phyloP scores from a whole-genome alignment of 1,140 invertebrate species.

The Wasmannia auropunctata region DNA sequence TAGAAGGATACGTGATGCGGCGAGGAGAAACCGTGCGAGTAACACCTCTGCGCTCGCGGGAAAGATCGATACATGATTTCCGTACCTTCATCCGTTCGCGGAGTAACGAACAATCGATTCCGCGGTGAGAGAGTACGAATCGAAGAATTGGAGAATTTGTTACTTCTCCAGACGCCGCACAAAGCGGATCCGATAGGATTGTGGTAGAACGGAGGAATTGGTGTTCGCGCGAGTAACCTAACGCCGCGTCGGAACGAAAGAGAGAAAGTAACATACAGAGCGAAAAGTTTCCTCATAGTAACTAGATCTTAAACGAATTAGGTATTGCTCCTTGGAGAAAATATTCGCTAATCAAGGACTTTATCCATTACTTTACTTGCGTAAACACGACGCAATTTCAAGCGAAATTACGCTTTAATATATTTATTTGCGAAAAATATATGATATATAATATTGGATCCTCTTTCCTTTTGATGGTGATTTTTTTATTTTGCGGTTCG shows the following conservation, averaged over 20 bases:
- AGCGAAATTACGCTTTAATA: background rate
- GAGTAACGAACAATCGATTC: slow-evolving; percentile 53
- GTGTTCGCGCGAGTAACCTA: slow-evolving; percentile 16
- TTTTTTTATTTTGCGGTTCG: background rate
- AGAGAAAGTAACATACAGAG: slow-evolving; percentile 1
- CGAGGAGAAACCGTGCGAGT: background rate
- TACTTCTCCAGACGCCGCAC: slow-evolving; percentile 40
- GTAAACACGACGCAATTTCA: background rate
- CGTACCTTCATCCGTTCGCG: slow-evolving; percentile 26
- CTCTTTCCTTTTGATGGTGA: background rate
- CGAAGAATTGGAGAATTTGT: slow-evolving; percentile 52
- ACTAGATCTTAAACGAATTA: slow-evolving; percentile 7
- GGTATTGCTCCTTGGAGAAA: slow-evolving; percentile 11
- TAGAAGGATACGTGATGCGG: background rate
- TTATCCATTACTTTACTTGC: background rate
- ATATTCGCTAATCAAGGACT: background rate
- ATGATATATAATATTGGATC: background rate
- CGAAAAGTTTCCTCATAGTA: background rate
- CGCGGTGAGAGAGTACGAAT: slow-evolving; percentile 7
- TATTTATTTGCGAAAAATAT: background rate
- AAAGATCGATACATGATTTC: slow-evolving; percentile 51
- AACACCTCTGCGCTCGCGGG: background rate
- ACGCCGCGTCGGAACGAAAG: slow-evolving; percentile 2
- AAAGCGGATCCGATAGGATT: slow-evolving; percentile 45
- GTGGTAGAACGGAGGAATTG: slow-evolving; percentile 25